Evolutionary conservation across 2,888 invertebrate species (phyloP), one percentile per base, ranked within the genome.

Genomic region (Gymnoscelis rufifasciata): DNA sequence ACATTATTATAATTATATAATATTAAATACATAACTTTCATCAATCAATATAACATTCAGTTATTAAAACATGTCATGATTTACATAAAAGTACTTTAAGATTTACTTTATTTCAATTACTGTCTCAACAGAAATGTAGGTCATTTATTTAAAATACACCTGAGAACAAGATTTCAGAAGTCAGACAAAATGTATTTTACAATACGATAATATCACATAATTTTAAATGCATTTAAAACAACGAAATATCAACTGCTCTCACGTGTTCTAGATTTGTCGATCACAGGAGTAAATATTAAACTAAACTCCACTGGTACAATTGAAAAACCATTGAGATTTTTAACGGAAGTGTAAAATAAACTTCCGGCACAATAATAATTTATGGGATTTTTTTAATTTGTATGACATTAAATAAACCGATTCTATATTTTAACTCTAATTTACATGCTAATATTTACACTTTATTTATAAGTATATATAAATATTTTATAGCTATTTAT

Each of bases 381-480:
- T 88, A 88, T 84, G 84, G 83, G 80, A 78, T 83, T 80, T 52
- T n/a, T 74, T 84, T 81, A 78, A 70, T 84, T 86, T 77, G 75
- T 79, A 82, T 79, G 84, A 78, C 80, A 76, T 87, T 88, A 88
- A 88, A 88, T 88, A 87, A 86, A 86, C 86, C 86, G 76, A 87
- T 80, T 87, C 86, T 87, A 86, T 87, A 83, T 75, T 83, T 86
- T 84, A 86, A 82, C 75, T 78, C 87, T 86, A 87, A 79, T 79
- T 86, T 87, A 87, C 78, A 78, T 59, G 59, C 87, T 88, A 89
- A 72, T 88, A 88, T 88, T 84, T 88, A 87, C 87, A 87, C 66
- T 84, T 83, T 87, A 86, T 87, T 87, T 86, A 86, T 86, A 86
- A 77, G 79, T 88, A 83, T 87, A 83, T 87, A 87, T 88, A 88